Base-by-base conservation (phyloP, 2,797 vertebrate species). In the Menidia menidia region DNA sequence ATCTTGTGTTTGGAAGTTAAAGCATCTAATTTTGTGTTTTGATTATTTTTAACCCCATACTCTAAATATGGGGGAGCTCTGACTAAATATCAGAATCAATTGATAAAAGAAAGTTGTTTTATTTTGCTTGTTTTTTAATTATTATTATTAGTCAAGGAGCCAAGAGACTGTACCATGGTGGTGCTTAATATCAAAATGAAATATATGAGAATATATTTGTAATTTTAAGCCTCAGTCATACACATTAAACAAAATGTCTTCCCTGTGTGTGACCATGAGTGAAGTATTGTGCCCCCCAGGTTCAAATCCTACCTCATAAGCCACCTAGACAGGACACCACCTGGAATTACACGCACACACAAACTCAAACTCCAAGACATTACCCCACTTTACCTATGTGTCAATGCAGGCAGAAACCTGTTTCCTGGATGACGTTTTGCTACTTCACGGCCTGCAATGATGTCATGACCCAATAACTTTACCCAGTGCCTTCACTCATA, bases 271-370 rank as follows among this genome's bases (percentile, higher is more conserved):
- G 1, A 51, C 45, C 11, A n/a, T 55, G 48, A 68, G 58, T 63
- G 48, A 63, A 68, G 58, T 61, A 31, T 10, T 48, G 3, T 4
- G 10, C 67, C 77, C 48, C 81, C n/a, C 10, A 32, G 66, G 50
- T 52, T 43, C 59, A 82, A 78, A 81, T 25, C 59, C 43, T 52
- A 60, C 19, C 43, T 64, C 64, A 42, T 74, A 75, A 83, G 35
- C 81, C 77, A 87, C 55, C 25, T 48, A 70, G 75, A 84, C 75
- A 73, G 65, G 72, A 75, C 60, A 80, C 71, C 87, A 90, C 80
- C 88, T 89, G 89, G 80, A 77, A 68, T 75, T 51, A 68, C 59
- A 43, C 60, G 63, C 60, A 65, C 25, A 64, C 31, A 42, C 5
- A 39, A 7, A 39, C 4, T 39, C 12, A 44, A 35, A 42, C 65